phyloP scores from a whole-genome alignment of 2,888 invertebrate genomes.

The Agonopterix arenella region DNA sequence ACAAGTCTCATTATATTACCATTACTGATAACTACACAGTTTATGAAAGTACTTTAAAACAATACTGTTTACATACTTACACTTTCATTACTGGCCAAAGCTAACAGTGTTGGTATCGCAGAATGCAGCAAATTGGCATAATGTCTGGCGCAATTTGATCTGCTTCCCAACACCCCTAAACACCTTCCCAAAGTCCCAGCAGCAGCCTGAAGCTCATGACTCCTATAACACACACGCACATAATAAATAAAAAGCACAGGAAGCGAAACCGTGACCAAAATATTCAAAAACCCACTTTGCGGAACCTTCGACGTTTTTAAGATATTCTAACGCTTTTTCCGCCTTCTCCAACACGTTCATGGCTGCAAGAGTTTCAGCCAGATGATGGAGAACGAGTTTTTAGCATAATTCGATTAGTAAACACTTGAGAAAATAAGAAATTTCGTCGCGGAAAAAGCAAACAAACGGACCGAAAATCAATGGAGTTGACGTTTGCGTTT shows the following conservation, averaged over 20 bases:
- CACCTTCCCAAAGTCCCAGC: conserved; percentile 65
- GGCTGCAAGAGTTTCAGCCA: conserved; percentile 26
- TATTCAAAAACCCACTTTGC: conserved; percentile 44
- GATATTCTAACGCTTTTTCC: conserved; percentile 63
- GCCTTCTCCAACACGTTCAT: conserved; percentile 72
- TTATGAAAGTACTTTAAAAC: too few relatives aligned
- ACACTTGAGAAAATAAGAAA: conserved; percentile 18
- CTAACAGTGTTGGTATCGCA: conserved; percentile 58
- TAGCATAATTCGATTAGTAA: conserved; percentile 26
- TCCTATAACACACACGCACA: conserved; percentile 33
- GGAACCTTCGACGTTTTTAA: conserved; percentile 55
- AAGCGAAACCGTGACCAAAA: conserved; percentile 7
- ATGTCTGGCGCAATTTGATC: conserved; percentile 58
- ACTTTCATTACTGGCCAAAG: conserved; percentile 63
- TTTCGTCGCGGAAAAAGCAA: conserved; percentile 33
- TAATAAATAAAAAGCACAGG: neutral
- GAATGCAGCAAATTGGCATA: conserved; percentile 60
- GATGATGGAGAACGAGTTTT: conserved; percentile 9
- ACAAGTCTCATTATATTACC: too few relatives aligned
- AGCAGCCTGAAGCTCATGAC: conserved; percentile 61
- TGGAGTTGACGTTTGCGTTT: conserved; percentile 17
- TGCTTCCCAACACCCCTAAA: conserved; percentile 58
- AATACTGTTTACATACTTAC: conserved; percentile 37
- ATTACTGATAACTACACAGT: too few relatives aligned
- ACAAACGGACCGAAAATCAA: conserved; percentile 49